These are phyloP conservation scores for Xerus inauris DNA, from an alignment of 2,113 vertebrate genomes.

Conservation along the genomic window DNA sequence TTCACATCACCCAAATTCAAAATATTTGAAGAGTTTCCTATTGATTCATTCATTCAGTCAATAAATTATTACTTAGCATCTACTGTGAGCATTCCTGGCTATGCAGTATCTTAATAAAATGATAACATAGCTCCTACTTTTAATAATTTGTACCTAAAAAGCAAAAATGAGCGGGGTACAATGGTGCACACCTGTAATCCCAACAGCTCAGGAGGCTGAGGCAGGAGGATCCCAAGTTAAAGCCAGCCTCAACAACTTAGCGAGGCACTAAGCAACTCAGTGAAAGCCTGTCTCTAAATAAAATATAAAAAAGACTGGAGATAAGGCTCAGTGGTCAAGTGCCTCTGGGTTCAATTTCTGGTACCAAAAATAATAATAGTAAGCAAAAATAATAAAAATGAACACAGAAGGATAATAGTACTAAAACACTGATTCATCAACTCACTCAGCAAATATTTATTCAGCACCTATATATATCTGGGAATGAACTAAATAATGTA, in stretches of 20 bases:
- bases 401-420: neutral
- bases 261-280: no score
- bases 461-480: constrained; percentile 15
- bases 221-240: no score
- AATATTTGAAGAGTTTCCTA: constrained; percentile 41
- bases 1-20: constrained; percentile 25
- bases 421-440: constrained; percentile 1
- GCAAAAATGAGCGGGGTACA: neutral
- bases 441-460: constrained; percentile 46
- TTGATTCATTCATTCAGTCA: constrained; percentile 3
- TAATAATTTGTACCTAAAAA: constrained; percentile 38
- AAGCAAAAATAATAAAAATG: neutral
- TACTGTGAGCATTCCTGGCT: neutral
- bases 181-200: no score
- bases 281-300: no score
- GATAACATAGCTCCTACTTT: neutral
- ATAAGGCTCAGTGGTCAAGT: no score
- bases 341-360: no score
- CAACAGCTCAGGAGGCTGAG: no score
- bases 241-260: no score
- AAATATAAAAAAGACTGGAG: no score
- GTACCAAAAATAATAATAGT: no score
- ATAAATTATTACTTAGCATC: constrained; percentile 13
- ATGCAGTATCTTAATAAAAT: neutral
- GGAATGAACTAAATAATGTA: constrained; percentile 6